A percentile compares a stretch with the other conserved stretches of the same genome.
phyloP scores from a whole-genome alignment of 1,140 invertebrate species.

The Philotrypesis tridentata region DNA sequence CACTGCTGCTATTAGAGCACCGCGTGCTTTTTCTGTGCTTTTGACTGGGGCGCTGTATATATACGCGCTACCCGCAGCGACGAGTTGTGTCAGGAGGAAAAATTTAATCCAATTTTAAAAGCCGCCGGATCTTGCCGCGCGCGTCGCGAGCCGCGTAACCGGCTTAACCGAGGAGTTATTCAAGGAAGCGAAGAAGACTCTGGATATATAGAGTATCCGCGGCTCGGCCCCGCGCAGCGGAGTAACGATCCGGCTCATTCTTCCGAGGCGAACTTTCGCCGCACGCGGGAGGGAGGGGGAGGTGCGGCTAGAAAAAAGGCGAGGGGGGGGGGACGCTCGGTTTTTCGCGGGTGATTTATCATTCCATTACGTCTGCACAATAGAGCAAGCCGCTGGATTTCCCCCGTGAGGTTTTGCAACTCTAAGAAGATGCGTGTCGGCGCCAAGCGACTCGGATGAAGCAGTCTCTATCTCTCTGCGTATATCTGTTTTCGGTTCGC shows the following conservation, averaged over 20 bases:
- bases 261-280: not conserved
- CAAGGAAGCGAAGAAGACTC: not conserved
- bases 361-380: conserved; percentile 16
- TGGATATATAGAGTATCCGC: no score
- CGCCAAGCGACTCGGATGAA: not conserved
- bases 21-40: not conserved
- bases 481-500: not conserved
- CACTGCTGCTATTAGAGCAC: no score
- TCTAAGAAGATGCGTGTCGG: not conserved
- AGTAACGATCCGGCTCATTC: not conserved
- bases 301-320: not conserved
- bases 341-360: conserved; percentile 16
- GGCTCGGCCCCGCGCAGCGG: no score
- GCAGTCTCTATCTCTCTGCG: not conserved
- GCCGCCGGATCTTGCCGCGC: not conserved
- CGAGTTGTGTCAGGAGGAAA: not conserved
- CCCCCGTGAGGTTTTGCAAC: not conserved
- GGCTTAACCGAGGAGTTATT: not conserved
- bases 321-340: not conserved
- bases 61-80: no score
- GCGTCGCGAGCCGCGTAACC: no score
- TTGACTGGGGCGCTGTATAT: not conserved
- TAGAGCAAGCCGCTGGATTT: not conserved
- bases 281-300: no score
- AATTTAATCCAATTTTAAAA: not conserved